Evolutionary conservation across 2,113 vertebrate species (phyloP).

Genomic region (Cairina moschata): DNA sequence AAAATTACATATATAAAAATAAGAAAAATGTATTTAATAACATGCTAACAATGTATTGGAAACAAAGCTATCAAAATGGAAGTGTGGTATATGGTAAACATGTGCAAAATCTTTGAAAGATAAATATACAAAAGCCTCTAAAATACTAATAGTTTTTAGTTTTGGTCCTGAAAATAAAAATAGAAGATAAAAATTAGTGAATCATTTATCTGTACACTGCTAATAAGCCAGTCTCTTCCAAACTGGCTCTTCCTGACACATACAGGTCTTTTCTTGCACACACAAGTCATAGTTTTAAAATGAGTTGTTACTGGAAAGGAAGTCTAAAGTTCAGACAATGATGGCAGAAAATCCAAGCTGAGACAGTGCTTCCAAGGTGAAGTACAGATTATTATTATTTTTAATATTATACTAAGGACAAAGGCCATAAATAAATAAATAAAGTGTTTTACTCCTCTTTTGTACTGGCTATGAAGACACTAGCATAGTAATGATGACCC

Average conservation of each 20-base stretch:
- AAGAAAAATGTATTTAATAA: neutral
- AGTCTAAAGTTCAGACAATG: constrained; percentile 25
- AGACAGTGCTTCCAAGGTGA: neutral
- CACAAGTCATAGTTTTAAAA: constrained; percentile 9
- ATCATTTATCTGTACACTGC: neutral
- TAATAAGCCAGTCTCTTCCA: neutral
- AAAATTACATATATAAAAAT: neutral
- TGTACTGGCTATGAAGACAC: neutral
- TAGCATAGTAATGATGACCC: no score
- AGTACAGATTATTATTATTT: neutral
- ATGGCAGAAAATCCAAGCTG: neutral
- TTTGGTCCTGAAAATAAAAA: neutral
- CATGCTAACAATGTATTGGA: neutral
- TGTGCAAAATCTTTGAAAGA: neutral
- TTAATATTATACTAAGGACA: neutral
- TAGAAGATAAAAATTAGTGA: neutral
- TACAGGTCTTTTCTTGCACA: constrained; percentile 1
- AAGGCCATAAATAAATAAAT: neutral
- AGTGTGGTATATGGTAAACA: neutral
- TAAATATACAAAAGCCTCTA: neutral
- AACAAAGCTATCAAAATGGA: neutral
- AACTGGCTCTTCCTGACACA: neutral
- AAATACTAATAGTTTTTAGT: neutral
- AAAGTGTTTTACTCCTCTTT: neutral
- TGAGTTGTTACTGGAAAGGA: constrained; percentile 44